Base-by-base conservation (phyloP, 2,797 vertebrate species). In the Sphaeramia orbicularis region DNA sequence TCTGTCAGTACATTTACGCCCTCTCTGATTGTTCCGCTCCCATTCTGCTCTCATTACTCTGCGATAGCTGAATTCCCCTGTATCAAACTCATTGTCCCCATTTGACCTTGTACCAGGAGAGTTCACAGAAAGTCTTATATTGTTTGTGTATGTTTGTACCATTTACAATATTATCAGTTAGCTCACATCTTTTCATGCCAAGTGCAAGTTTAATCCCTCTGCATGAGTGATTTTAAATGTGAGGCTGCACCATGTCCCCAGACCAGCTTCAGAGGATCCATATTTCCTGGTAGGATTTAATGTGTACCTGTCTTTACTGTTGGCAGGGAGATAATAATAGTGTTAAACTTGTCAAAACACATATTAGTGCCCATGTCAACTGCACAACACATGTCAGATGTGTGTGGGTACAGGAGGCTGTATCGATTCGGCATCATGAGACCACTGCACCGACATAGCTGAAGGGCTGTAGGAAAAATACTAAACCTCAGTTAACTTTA, bases 261-360 rank as follows among this genome's bases (percentile, higher is more conserved):
- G 35, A 58, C 56, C 51, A 66, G 53, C 58, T 40, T 76, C 73
- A 80, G 74, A 71, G 71, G 42, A 65, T 71, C 69, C 65, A 0
- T 3, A 68, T 78, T 79, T 71, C 57, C 66, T 74, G 36, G 49
- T 57, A 60, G 55, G 49, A 58, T 76, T 74, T 75, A 67, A 70
- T 61, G 56, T 45, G 62, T 60, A 62, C 38, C 68, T 69, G 49
- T 56, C 56, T 62, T 32, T 35, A 24, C 41, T 9, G 21, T 51
- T 15, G 7, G 16, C 10, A 19, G 19, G 35, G 53, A 62, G 59
- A 43, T 47, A n/a, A 65, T 71, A 74, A 61, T 35, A 65, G 74
- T 41, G 43, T 61, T 68, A 45, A 47, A 67, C 21, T 3, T 30
- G 65, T 74, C 15, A 55, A 74, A 86, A 60, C 58, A 60, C 2